Conservation (phyloP, 1,140 invertebrate species). For the Camponotus pennsylvanicus region DNA sequence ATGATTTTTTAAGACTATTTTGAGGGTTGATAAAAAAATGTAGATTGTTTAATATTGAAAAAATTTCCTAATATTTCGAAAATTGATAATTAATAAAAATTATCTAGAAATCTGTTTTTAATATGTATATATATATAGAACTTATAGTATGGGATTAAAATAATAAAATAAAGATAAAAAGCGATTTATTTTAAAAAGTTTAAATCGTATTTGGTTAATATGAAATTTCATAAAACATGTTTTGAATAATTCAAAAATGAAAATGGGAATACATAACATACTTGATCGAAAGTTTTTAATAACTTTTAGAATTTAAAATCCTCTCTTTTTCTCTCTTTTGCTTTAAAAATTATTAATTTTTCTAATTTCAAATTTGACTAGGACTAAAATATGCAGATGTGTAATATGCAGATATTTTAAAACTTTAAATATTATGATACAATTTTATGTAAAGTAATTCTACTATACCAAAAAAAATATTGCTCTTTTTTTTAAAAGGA, state of each 20-base stretch:
- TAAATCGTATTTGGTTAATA: neutral
- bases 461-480: neutral
- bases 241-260: neutral
- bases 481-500: neutral
- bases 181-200: neutral
- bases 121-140: neutral
- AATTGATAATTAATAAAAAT: neutral
- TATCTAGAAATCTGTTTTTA: slow-evolving; percentile 1
- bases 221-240: neutral
- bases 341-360: neutral
- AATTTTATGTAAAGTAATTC: neutral
- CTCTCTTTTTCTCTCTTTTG: neutral
- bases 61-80: neutral
- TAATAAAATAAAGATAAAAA: neutral
- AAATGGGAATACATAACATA: neutral
- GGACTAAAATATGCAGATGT: neutral
- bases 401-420: neutral
- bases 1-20: neutral
- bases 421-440: too few species aligned
- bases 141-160: neutral
- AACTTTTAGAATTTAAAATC: neutral
- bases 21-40: neutral
- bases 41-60: neutral
- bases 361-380: slow-evolving; percentile 8
- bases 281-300: neutral